phyloP scores from a whole-genome alignment of 2,113 vertebrate species.

The Scophthalmus maximus region DNA sequence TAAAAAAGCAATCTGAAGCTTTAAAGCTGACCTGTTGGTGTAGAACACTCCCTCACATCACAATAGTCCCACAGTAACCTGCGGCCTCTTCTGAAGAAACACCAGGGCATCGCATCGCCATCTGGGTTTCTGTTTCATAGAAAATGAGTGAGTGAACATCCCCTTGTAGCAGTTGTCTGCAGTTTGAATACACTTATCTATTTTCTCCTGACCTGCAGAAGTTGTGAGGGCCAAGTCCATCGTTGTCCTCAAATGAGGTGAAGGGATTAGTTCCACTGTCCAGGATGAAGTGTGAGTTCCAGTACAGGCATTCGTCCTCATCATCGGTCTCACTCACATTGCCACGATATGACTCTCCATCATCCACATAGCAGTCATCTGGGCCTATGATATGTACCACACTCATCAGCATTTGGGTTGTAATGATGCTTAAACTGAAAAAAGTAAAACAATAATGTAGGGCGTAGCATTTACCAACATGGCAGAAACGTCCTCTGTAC shows the following conservation, averaged over 20 bases:
- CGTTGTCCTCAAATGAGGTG: constrained; percentile 39
- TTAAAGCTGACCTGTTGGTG: constrained; percentile 56
- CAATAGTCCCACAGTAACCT: constrained; percentile 80
- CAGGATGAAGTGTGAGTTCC: constrained; percentile 83
- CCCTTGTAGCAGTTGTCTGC: neutral
- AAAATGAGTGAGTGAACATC: constrained; percentile 9
- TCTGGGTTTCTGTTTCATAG: constrained; percentile 79
- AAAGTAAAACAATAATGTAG: neutral
- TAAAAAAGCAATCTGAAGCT: neutral
- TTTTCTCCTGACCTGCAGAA: constrained; percentile 79
- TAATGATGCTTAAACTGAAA: neutral
- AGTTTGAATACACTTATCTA: neutral
- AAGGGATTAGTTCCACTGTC: constrained; percentile 63
- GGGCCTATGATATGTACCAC: constrained; percentile 60
- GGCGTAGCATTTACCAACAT: constrained; percentile 76
- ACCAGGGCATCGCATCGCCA: constrained; percentile 81
- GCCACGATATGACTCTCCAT: constrained; percentile 82
- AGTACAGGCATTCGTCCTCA: constrained; percentile 78
- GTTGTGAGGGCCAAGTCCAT: constrained; percentile 81
- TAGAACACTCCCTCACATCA: constrained; percentile 68
- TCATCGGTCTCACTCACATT: constrained; percentile 77
- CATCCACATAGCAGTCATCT: constrained; percentile 76
- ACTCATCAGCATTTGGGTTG: neutral
- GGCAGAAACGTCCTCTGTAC: constrained; percentile 78
- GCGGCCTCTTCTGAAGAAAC: constrained; percentile 71